These are phyloP conservation scores for Agonopterix arenella DNA, from an alignment of 2,888 invertebrate genomes.

Conservation along the genomic window DNA sequence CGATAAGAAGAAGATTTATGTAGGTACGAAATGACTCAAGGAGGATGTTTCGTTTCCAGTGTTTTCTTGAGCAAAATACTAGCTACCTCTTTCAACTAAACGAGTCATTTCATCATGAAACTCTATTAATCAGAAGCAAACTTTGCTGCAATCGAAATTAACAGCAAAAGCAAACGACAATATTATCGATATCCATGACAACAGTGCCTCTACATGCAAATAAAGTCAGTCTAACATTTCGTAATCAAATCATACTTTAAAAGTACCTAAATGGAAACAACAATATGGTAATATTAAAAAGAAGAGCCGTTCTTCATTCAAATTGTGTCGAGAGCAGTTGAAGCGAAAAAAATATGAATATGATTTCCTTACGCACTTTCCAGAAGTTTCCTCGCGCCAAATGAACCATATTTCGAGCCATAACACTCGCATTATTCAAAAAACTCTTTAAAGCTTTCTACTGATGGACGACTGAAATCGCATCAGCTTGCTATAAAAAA, in stretches of 20 bases:
- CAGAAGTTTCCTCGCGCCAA: slow-evolving; percentile 64
- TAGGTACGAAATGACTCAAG: too few relatives aligned
- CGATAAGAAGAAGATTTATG: too few relatives aligned
- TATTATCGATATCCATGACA: too few relatives aligned
- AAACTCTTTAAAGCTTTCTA: slow-evolving; percentile 25
- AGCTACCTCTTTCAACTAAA: too few relatives aligned
- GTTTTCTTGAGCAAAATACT: too few relatives aligned
- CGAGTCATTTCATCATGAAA: too few relatives aligned
- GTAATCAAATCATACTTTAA: neutral
- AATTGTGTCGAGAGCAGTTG: slow-evolving; percentile 64
- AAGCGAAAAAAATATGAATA: slow-evolving; percentile 75
- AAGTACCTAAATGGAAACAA: slow-evolving; percentile 2
- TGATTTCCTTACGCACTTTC: slow-evolving; percentile 66
- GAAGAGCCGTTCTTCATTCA: slow-evolving; percentile 53
- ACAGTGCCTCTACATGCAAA: neutral
- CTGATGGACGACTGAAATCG: slow-evolving; percentile 10
- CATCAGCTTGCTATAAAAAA: too few relatives aligned
- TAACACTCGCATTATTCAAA: slow-evolving; percentile 73
- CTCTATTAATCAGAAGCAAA: too few relatives aligned
- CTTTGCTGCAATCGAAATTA: too few relatives aligned
- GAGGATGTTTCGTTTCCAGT: too few relatives aligned
- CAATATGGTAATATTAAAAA: slow-evolving; percentile 25
- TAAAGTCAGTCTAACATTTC: neutral
- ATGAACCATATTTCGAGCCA: slow-evolving; percentile 73
- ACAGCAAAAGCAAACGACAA: too few relatives aligned